A percentile compares a stretch with the other conserved stretches of the same genome.
These are phyloP conservation scores for Brenthis hecate DNA, from an alignment of 2,888 invertebrate species.

Conservation along the genomic window DNA sequence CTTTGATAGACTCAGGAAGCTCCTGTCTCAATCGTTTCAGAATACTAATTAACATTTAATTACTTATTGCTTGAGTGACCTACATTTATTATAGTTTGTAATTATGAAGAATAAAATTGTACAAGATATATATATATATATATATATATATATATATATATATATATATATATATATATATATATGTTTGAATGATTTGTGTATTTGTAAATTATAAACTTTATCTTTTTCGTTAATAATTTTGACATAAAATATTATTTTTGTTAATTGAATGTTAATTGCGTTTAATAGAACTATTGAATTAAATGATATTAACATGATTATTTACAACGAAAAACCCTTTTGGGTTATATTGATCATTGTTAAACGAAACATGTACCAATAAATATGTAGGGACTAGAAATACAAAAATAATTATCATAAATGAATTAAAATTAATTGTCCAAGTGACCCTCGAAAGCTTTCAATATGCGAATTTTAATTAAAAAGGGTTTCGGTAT, in stretches of 20 bases:
- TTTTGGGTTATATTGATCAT: not conserved
- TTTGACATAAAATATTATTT: too few relatives aligned
- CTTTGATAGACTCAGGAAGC: conserved; percentile 7
- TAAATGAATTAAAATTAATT: conserved; percentile 25
- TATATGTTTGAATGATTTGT: too few relatives aligned
- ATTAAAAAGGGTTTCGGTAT: conserved; percentile 23
- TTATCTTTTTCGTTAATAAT: too few relatives aligned
- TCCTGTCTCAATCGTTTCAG: conserved; percentile 2
- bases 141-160: too few relatives aligned
- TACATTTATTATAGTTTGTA: not conserved
- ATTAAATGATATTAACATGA: too few relatives aligned
- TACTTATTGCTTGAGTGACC: conserved; percentile 5
- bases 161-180: too few relatives aligned
- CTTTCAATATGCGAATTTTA: conserved; percentile 25
- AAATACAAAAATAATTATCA: conserved; percentile 15
- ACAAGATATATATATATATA: too few relatives aligned
- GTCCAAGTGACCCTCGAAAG: conserved; percentile 20
- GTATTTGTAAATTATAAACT: too few relatives aligned
- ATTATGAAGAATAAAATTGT: too few relatives aligned
- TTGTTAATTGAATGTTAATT: too few relatives aligned
- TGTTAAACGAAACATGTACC: not conserved
- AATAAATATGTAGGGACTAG: not conserved
- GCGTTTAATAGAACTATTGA: too few relatives aligned
- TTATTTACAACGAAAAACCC: too few relatives aligned
- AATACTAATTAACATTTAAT: conserved; percentile 16